These are phyloP conservation scores for Dermatemys mawii DNA, from an alignment of 2,113 vertebrate genomes.

Conservation along the genomic window DNA sequence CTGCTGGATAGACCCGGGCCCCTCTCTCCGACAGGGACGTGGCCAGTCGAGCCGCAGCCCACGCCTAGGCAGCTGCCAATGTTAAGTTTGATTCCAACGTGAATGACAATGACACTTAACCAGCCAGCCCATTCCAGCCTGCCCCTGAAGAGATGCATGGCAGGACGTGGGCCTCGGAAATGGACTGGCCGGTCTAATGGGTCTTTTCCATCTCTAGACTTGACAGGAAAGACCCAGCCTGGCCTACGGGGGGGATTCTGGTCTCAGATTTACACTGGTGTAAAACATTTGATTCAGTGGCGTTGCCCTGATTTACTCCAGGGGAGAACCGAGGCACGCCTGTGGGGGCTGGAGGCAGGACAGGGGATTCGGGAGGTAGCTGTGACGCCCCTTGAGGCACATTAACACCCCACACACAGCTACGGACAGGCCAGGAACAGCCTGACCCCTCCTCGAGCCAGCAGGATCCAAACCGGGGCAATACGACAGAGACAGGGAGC, in stretches of 20 bases:
- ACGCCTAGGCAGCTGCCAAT: neutral
- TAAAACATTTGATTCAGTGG: neutral
- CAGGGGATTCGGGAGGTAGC: neutral
- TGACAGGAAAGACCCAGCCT: neutral
- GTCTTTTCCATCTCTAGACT: neutral
- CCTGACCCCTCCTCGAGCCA: neutral
- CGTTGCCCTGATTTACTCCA: neutral
- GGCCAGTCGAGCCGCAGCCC: neutral
- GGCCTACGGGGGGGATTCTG: neutral
- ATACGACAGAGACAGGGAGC: neutral
- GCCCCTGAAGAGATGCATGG: neutral
- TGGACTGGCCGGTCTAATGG: neutral
- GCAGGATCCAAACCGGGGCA: neutral
- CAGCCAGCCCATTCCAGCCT: neutral
- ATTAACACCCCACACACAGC: too few relatives aligned
- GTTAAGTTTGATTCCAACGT: neutral
- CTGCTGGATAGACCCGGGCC: neutral
- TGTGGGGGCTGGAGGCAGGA: neutral
- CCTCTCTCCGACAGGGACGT: neutral
- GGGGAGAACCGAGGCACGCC: neutral
- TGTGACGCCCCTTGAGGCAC: neutral
- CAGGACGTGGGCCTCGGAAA: accelerated
- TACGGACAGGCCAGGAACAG: neutral
- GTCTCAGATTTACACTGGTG: neutral
- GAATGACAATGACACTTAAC: accelerated